Percentiles rank a stretch among this genome's conserved stretches.
Conservation (phyloP, 1,140 invertebrate genomes). For the Bombus superbus region DNA sequence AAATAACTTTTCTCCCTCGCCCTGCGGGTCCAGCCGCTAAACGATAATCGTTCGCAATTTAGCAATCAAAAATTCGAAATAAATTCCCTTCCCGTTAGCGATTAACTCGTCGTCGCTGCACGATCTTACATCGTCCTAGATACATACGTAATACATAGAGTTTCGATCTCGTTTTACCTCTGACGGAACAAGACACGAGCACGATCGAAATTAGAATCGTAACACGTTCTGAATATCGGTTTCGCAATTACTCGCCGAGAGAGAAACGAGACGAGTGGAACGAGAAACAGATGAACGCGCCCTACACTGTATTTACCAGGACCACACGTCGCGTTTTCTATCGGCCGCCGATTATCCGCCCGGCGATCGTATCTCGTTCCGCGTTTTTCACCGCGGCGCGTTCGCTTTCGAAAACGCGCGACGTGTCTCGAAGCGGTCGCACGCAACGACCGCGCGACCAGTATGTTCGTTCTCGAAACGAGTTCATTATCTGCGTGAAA, state of each 20-base stretch:
- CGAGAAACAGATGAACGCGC: no score
- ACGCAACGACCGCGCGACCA: neutral
- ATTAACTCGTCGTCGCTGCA: neutral
- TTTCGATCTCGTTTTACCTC: neutral
- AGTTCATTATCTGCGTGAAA: constrained; percentile 53
- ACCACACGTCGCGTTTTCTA: constrained; percentile 47
- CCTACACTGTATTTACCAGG: neutral
- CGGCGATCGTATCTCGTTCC: neutral
- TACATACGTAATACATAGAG: constrained; percentile 3
- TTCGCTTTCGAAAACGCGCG: constrained; percentile 8
- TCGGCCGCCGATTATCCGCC: neutral
- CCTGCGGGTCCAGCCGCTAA: constrained; percentile 5
- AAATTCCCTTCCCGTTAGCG: constrained; percentile 41
- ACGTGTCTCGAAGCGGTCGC: neutral
- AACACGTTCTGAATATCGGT: neutral
- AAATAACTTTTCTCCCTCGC: constrained; percentile 33
- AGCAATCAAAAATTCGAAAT: constrained; percentile 44
- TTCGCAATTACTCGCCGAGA: neutral
- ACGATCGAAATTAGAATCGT: neutral
- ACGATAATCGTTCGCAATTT: constrained; percentile 45
- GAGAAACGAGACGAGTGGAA: neutral
- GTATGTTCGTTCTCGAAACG: constrained; percentile 27
- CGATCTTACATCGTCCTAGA: constrained; percentile 15
- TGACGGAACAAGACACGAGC: neutral
- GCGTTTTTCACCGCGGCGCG: neutral